Evolutionary conservation across 2,113 vertebrate species (phyloP).

Genomic region (human): GRCh38 chr9:5121001-5121500

Average conservation of each 20-base stretch:
- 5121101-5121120: too few species aligned
- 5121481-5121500: neutral
- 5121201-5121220: neutral
- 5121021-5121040: too few species aligned
- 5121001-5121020: too few species aligned
- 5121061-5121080: too few species aligned
- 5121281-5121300: neutral
- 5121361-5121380: neutral
- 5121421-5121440: slow-evolving; percentile 4
- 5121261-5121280: neutral
- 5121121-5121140: too few species aligned
- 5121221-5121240: neutral
- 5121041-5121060: too few species aligned
- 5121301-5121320: neutral
- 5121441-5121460: neutral
- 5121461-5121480: neutral
- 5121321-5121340: neutral
- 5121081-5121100: too few species aligned
- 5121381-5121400: neutral
- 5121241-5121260: neutral
- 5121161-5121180: too few species aligned
- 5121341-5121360: neutral
- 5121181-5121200: too few species aligned
- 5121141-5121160: too few species aligned
- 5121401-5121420: neutral